Conservation (phyloP, 2,797 vertebrate genomes). For the Eospalax fontanierii region DNA sequence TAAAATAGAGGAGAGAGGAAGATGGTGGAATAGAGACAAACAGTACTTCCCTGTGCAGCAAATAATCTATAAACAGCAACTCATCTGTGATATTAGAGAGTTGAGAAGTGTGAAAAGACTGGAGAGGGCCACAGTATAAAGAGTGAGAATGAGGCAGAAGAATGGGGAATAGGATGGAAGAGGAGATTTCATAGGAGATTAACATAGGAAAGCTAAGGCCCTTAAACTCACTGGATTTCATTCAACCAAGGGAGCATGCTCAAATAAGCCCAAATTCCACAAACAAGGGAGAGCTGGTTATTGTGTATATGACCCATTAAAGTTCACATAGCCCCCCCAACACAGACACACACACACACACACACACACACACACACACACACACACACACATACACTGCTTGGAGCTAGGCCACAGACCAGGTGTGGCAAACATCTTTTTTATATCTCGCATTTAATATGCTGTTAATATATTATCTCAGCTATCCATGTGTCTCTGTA, state of each 20-base stretch:
- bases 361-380: no score
- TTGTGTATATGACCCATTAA: background rate
- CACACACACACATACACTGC: no score
- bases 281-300: background rate
- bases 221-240: background rate
- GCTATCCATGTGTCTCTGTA: background rate
- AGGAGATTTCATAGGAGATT: background rate
- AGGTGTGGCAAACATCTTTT: background rate
- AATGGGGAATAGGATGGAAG: background rate
- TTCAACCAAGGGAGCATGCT: background rate
- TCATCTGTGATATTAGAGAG: background rate
- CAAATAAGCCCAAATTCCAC: background rate
- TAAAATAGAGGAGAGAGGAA: background rate
- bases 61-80: background rate
- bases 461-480: background rate
- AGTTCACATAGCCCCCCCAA: background rate
- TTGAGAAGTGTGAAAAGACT: background rate
- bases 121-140: no score
- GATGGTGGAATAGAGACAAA: background rate
- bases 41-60: background rate
- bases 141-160: background rate
- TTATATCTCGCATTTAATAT: background rate
- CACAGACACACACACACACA: no score
- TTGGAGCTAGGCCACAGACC: background rate
- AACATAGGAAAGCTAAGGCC: background rate